These are phyloP conservation scores for Drosophila erecta DNA, from an alignment of 1,140 invertebrate species.

Conservation along the genomic window DNA sequence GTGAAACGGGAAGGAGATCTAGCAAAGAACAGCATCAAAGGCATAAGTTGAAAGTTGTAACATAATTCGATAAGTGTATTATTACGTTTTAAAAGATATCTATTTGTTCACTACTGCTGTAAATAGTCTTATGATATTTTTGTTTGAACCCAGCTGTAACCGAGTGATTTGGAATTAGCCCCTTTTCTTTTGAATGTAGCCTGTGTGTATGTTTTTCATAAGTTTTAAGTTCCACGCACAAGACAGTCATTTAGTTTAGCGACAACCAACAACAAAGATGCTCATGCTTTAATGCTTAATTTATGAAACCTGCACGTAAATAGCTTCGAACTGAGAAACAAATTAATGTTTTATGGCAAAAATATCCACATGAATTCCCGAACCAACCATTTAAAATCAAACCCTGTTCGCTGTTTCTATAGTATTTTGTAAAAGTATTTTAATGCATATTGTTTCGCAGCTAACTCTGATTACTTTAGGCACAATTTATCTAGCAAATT, in stretches of 20 bases:
- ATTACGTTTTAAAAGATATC: slow-evolving; percentile 69
- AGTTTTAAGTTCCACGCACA: slow-evolving; percentile 69
- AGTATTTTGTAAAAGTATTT: slow-evolving; percentile 81
- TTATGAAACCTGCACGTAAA: slow-evolving; percentile 64
- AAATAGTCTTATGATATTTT: slow-evolving; percentile 71
- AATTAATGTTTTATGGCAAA: slow-evolving; percentile 31
- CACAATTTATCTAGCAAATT: slow-evolving; percentile 79
- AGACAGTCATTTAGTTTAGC: slow-evolving; percentile 77
- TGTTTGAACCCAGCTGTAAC: slow-evolving; percentile 61
- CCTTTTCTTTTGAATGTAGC: slow-evolving; percentile 26
- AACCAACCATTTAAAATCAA: slow-evolving; percentile 24
- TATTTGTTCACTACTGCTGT: slow-evolving; percentile 68
- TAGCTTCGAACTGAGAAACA: slow-evolving; percentile 64
- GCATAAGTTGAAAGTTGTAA: slow-evolving; percentile 67
- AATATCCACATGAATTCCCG: slow-evolving; percentile 23
- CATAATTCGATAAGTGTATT: slow-evolving; percentile 65
- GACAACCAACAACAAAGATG: slow-evolving; percentile 65
- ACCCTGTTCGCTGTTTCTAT: slow-evolving; percentile 69
- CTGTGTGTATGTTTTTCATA: slow-evolving; percentile 37
- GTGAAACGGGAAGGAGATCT: slow-evolving; percentile 17
- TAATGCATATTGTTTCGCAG: slow-evolving; percentile 65
- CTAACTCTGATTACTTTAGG: slow-evolving; percentile 71
- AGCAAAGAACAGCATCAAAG: slow-evolving; percentile 37
- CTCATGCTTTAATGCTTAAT: slow-evolving; percentile 71
- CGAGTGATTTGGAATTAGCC: slow-evolving; percentile 59